Evolutionary conservation across 2,113 vertebrate genomes (phyloP).

Genomic region (Amblyornis subalaris): DNA sequence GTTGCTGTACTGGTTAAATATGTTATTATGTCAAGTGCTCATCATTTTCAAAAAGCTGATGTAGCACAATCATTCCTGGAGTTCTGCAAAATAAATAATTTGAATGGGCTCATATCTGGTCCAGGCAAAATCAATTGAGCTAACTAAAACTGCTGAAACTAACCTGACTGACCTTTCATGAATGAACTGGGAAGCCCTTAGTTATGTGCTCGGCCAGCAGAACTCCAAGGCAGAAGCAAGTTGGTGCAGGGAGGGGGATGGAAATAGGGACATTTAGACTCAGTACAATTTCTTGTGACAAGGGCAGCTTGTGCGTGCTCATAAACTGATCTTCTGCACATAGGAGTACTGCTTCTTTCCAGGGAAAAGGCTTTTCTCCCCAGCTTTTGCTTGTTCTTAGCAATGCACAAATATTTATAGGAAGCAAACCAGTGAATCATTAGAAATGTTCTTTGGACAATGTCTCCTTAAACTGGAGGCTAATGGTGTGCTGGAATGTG

Average conservation of each 20-base stretch:
- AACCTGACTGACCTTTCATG: not conserved
- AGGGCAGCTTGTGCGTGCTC: not conserved
- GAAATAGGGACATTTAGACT: not conserved
- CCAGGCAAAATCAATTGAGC: not conserved
- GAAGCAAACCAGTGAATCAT: not conserved
- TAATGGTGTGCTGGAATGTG: not conserved
- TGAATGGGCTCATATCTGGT: not conserved
- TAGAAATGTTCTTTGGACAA: not conserved
- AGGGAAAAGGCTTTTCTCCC: not conserved
- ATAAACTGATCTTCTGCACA: not conserved
- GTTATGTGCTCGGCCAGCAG: not conserved
- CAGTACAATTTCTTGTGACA: fast-evolving
- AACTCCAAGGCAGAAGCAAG: not conserved
- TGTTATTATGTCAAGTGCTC: not conserved
- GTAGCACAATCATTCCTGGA: not conserved
- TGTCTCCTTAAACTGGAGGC: not conserved
- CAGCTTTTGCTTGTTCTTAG: not conserved
- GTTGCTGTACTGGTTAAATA: not conserved
- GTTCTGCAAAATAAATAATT: not conserved
- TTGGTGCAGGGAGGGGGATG: not conserved
- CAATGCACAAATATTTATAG: not conserved
- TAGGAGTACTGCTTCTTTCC: not conserved
- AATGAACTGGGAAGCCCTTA: not conserved
- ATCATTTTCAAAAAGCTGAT: not conserved
- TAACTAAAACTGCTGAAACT: not conserved